These are phyloP conservation scores for Pimpla rufipes DNA, from an alignment of 2,888 invertebrate genomes.

Conservation along the genomic window DNA sequence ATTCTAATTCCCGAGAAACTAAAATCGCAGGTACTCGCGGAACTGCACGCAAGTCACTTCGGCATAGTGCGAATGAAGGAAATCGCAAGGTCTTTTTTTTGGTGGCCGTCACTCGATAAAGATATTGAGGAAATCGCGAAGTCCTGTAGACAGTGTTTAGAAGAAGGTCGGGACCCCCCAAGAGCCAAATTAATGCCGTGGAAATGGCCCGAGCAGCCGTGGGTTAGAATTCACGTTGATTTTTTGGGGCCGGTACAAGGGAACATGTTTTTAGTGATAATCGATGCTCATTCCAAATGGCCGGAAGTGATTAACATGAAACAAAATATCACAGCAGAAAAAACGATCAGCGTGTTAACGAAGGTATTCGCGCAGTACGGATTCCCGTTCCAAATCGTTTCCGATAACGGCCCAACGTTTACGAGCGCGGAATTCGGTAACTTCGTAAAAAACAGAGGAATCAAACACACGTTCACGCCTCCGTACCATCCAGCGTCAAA, in stretches of 20 bases:
- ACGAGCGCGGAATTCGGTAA: constrained; percentile 45
- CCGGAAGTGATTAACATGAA: constrained; percentile 64
- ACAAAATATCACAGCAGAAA: constrained; percentile 53
- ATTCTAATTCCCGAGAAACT: constrained; percentile 62
- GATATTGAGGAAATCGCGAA: constrained; percentile 69
- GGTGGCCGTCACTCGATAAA: constrained; percentile 69
- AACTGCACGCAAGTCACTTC: constrained; percentile 65
- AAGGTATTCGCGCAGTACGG: constrained; percentile 57
- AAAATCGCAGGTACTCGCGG: constrained; percentile 46
- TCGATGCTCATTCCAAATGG: constrained; percentile 54
- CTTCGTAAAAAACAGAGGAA: constrained; percentile 48
- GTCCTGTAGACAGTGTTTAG: constrained; percentile 69
- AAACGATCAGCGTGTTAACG: constrained; percentile 54
- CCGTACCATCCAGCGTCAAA: constrained; percentile 65
- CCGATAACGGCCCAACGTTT: constrained; percentile 60
- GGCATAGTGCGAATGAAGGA: constrained; percentile 67
- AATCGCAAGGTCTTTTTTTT: constrained; percentile 65
- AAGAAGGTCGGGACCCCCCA: constrained; percentile 35
- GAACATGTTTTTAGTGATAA: constrained; percentile 56
- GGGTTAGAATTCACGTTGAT: constrained; percentile 37
- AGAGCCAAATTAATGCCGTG: constrained; percentile 26
- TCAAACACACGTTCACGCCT: constrained; percentile 48
- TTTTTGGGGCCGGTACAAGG: constrained; percentile 59
- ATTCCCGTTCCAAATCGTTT: constrained; percentile 47
- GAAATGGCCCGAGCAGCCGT: constrained; percentile 41